Conservation (phyloP, 1,140 invertebrate genomes). For the Drusus annulatus region DNA sequence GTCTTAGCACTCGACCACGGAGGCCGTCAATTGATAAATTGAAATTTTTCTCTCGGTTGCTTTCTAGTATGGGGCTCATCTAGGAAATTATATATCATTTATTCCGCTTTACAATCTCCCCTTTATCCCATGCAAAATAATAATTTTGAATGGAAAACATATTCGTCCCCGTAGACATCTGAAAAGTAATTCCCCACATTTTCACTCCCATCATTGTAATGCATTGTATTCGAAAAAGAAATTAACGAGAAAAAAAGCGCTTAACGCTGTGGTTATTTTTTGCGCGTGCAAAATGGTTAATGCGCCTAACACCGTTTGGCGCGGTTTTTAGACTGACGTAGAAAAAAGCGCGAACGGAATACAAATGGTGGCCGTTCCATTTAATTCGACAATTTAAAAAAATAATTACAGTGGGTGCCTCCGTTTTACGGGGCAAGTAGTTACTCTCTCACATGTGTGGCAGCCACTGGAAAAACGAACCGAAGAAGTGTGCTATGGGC, state of each 20-base stretch:
- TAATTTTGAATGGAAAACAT: neutral
- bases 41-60: too few relatives aligned
- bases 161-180: neutral
- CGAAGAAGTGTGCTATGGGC: too few relatives aligned
- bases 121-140: neutral
- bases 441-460: neutral
- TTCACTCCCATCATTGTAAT: neutral
- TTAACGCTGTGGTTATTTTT: neutral
- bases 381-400: conserved; percentile 37
- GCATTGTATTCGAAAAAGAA: conserved; percentile 17
- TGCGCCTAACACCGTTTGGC: neutral
- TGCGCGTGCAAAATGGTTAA: neutral
- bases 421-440: neutral
- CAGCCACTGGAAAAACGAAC: neutral
- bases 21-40: too few relatives aligned
- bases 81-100: neutral
- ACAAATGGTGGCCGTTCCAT: conserved; percentile 22
- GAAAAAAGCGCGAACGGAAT: conserved; percentile 20
- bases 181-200: conserved; percentile 11
- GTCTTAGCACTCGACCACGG: too few relatives aligned
- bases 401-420: neutral
- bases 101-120: neutral
- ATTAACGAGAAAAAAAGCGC: conserved; percentile 19
- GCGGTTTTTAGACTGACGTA: neutral
- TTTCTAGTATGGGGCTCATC: neutral